These are phyloP conservation scores for Pristionchus mayeri DNA, from an alignment of 2,888 invertebrate genomes.

Conservation along the genomic window DNA sequence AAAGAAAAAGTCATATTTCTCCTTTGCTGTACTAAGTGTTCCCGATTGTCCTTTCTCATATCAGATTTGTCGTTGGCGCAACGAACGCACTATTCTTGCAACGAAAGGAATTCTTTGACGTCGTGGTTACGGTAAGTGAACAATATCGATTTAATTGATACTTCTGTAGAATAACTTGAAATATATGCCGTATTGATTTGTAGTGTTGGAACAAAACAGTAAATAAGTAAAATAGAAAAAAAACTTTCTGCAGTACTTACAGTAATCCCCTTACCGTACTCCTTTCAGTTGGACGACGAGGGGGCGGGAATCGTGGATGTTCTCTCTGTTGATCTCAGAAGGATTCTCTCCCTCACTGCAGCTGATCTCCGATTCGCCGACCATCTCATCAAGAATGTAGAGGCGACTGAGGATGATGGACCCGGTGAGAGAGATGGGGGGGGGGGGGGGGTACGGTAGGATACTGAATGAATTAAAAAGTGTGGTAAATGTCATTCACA, in stretches of 20 bases:
- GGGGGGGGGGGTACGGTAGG: too few species aligned
- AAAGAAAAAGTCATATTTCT: too few species aligned
- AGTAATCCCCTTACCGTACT: not conserved
- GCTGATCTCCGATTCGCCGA: conserved; percentile 97
- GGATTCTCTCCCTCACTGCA: conserved; percentile 89
- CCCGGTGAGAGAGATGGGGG: conserved; percentile 79
- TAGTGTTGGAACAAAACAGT: too few species aligned
- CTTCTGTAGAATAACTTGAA: too few species aligned
- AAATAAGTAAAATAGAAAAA: too few species aligned
- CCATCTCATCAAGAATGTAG: conserved; percentile 83
- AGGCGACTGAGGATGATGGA: conserved; percentile 82
- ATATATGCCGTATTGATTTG: too few species aligned
- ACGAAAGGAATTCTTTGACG: conserved; percentile 91
- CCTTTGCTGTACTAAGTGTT: too few species aligned
- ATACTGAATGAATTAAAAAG: too few species aligned
- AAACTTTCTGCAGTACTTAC: too few species aligned
- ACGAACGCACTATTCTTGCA: conserved; percentile 98
- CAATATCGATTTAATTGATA: conserved; percentile 1
- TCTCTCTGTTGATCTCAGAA: conserved; percentile 86
- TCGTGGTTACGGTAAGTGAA: conserved; percentile 87
- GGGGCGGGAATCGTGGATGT: conserved; percentile 90
- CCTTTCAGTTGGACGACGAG: conserved; percentile 79
- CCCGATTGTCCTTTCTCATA: too few species aligned
- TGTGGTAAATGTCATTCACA: too few species aligned
- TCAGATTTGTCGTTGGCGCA: conserved; percentile 89